Evolutionary conservation across 1,140 invertebrate genomes (phyloP), one percentile per base, ranked within the genome.

Genomic region (Microvelia longipes): DNA sequence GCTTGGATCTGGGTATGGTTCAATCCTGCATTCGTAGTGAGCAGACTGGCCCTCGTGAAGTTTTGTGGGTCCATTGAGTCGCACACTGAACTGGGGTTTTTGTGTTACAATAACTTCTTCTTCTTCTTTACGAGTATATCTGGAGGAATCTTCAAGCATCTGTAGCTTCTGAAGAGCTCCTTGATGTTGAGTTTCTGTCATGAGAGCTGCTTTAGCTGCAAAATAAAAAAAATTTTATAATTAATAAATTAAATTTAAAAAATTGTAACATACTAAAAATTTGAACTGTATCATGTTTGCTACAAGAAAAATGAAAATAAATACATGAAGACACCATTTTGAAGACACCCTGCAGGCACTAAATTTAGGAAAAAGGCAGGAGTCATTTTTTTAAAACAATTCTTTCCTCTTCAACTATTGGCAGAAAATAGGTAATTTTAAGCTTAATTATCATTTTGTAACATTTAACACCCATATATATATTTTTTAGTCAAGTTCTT

Each of bases 1-100:
- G 68, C 89, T 90, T 1, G 94, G 87, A 82, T 99, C 96, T 13
- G 93, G 94, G 76, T 96, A 92, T 60, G 96, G 97, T 75, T 96
- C 91, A 75, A 99, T 91, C 66, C 93, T 87, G 75, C 94, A 97
- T 82, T 98, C 95, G 79, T 99, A 98, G 77, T 95, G 94, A 68
- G 92, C 91, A 77, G 90, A 93, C 81, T 93, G 90, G 0, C 90
- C 91, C 81, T 96, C 93, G 30, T 89, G 81, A 29, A 95, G 79
- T 71, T 85, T 87, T 28, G 85, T 87, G 19, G 91, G 90, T 26
- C 92, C 93, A 76, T 91, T 92, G 24, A 96, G 79, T 79, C 92
- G 87, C 24, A 91, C 92, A 0, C 90, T 87, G 75, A 97, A 98
- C 65, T 85, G 83, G 1, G 94, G 94, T 69, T 90, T 87, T 77